These are phyloP conservation scores for Trissonchulus sp. DNA, from an alignment of 2,888 invertebrate genomes.

Conservation along the genomic window DNA sequence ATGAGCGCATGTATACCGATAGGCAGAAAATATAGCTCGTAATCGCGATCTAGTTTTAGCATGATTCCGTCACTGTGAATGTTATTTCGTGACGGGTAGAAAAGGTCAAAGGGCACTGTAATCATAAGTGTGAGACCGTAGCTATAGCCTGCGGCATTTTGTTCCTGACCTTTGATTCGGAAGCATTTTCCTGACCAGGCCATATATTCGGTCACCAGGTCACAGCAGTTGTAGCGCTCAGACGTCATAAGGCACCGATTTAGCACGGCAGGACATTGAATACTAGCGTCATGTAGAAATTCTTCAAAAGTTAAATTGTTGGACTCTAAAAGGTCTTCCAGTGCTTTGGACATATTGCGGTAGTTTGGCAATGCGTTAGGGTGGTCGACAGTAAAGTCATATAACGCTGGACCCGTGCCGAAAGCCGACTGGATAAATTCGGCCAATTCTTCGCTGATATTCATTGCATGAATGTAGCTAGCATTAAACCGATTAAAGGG, in stretches of 20 bases:
- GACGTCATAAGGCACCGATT: neutral
- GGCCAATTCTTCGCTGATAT: neutral
- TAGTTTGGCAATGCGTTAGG: neutral
- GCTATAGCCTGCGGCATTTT: neutral
- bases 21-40: neutral
- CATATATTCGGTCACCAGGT: neutral
- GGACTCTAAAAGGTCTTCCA: neutral
- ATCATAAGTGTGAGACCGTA: neutral
- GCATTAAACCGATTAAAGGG: conserved; percentile 4
- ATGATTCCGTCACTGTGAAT: neutral
- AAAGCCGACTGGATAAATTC: neutral
- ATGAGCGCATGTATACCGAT: conserved; percentile 2
- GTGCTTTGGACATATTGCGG: neutral
- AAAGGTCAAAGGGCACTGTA: neutral
- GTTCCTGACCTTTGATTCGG: neutral
- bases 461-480: neutral
- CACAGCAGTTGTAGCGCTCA: neutral
- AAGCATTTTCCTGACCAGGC: neutral
- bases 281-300: neutral
- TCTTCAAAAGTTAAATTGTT: neutral
- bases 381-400: neutral
- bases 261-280: neutral
- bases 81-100: neutral
- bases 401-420: neutral
- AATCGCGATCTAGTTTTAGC: neutral